phyloP scores from a whole-genome alignment of 2,113 vertebrate genomes.

The Etheostoma spectabile region DNA sequence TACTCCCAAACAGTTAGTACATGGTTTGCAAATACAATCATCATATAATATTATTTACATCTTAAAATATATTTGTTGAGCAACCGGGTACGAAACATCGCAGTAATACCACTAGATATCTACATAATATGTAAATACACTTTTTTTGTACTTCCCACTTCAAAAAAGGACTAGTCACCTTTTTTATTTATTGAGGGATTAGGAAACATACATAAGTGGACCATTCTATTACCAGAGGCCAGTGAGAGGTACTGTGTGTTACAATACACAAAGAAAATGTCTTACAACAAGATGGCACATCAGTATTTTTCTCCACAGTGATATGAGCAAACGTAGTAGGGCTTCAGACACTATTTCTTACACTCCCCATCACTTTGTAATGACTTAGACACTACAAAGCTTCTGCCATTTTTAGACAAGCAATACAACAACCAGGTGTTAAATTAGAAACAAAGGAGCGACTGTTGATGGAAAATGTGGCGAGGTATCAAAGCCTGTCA shows the following conservation, averaged over 20 bases:
- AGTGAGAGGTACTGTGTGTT: conserved; percentile 82
- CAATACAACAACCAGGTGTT: conserved; percentile 62
- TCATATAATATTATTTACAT: conserved; percentile 83
- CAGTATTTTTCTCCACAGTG: conserved; percentile 66
- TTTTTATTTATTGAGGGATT: conserved; percentile 60
- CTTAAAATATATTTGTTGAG: conserved; percentile 85
- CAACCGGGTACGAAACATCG: conserved; percentile 81
- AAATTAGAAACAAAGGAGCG: conserved; percentile 58
- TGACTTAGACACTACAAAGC: conserved; percentile 48
- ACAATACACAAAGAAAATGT: conserved; percentile 76
- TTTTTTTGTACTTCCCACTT: conserved; percentile 74
- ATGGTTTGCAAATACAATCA: conserved; percentile 85
- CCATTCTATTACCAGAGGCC: conserved; percentile 75
- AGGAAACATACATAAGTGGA: conserved; percentile 74
- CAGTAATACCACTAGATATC: conserved; percentile 83
- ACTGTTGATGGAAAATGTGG: conserved; percentile 51
- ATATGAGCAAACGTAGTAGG: conserved; percentile 59
- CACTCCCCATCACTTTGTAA: conserved; percentile 41
- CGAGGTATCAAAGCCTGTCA: conserved; percentile 65
- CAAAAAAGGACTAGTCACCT: conserved; percentile 76
- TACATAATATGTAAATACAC: conserved; percentile 83
- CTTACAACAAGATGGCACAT: conserved; percentile 79
- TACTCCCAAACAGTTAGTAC: conserved; percentile 82
- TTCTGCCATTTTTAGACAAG: conserved; percentile 56
- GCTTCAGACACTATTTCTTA: conserved; percentile 55